These are phyloP conservation scores for Bungarus multicinctus DNA, from an alignment of 2,113 vertebrate genomes.

Conservation along the genomic window DNA sequence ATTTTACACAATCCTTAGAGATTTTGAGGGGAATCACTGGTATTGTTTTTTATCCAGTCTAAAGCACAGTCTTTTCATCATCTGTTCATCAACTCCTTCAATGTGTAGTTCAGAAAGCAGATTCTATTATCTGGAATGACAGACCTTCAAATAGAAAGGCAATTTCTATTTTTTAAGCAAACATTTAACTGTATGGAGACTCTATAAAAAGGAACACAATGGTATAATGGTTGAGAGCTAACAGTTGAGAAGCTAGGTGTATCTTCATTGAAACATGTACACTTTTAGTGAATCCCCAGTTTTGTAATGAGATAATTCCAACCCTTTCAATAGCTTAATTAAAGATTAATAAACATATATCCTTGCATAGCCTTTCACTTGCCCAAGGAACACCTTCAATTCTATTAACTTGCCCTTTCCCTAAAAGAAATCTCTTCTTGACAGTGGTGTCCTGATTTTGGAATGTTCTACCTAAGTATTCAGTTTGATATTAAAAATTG, in stretches of 20 bases:
- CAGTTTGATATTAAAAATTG: not conserved
- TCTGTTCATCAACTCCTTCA: not conserved
- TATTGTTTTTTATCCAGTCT: not conserved
- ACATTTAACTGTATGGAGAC: not conserved
- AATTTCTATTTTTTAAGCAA: not conserved
- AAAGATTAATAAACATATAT: not conserved
- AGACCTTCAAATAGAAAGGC: not conserved
- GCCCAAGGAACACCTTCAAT: not conserved
- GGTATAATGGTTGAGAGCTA: not conserved
- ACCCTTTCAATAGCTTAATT: not conserved
- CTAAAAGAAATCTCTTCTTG: not conserved
- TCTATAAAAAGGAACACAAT: not conserved
- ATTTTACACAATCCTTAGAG: not conserved
- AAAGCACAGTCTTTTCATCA: not conserved
- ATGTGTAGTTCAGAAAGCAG: not conserved
- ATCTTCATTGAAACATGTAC: not conserved
- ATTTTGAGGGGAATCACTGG: not conserved
- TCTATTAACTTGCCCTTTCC: not conserved
- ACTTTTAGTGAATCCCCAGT: not conserved
- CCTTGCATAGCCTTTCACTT: not conserved
- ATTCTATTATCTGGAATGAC: not conserved
- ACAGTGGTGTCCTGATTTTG: not conserved
- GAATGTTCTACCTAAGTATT: not conserved
- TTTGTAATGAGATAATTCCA: not conserved
- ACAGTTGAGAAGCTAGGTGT: not conserved